Percentiles rank a stretch among this genome's conserved stretches.
These are phyloP conservation scores for Echiichthys vipera DNA, from an alignment of 2,797 vertebrate genomes.

Conservation along the genomic window DNA sequence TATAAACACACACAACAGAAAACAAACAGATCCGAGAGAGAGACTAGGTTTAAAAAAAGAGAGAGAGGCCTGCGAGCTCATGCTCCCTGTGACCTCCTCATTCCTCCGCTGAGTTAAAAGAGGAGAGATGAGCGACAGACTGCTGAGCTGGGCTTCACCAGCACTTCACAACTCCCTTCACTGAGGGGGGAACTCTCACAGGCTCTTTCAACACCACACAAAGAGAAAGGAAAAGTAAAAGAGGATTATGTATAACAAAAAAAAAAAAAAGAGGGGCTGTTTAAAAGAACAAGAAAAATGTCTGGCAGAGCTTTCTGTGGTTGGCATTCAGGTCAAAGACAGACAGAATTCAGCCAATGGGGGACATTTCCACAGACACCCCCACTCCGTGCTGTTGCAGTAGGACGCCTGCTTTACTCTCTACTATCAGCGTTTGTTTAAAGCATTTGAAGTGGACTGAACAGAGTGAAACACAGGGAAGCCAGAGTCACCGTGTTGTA, in stretches of 20 bases:
- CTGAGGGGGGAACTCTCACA: conserved; percentile 19
- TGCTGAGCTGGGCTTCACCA: conserved; percentile 68
- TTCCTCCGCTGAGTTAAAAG: conserved; percentile 63
- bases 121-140: conserved; percentile 66
- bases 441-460: conserved; percentile 52
- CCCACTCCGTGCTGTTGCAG: conserved; percentile 49
- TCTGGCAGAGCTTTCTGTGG: conserved; percentile 70
- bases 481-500: conserved; percentile 11
- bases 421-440: conserved; percentile 50
- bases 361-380: conserved; percentile 38
- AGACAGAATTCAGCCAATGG: conserved; percentile 60
- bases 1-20: conserved; percentile 36
- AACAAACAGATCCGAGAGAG: conserved; percentile 32
- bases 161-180: conserved; percentile 72
- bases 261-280: conserved; percentile 63
- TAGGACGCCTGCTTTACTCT: conserved; percentile 51
- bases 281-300: conserved; percentile 51
- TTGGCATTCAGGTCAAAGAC: conserved; percentile 79
- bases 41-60: conserved; percentile 21
- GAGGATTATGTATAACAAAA: no score
- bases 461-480: conserved; percentile 42
- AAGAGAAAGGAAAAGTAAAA: conserved; percentile 70
- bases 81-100: conserved; percentile 58
- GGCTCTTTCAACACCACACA: conserved; percentile 75
- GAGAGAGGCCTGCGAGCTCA: conserved; percentile 29